A percentile compares a stretch with the other conserved stretches of the same genome.
These are phyloP conservation scores for Clamator glandarius DNA, from an alignment of 2,797 vertebrate species.

Conservation along the genomic window DNA sequence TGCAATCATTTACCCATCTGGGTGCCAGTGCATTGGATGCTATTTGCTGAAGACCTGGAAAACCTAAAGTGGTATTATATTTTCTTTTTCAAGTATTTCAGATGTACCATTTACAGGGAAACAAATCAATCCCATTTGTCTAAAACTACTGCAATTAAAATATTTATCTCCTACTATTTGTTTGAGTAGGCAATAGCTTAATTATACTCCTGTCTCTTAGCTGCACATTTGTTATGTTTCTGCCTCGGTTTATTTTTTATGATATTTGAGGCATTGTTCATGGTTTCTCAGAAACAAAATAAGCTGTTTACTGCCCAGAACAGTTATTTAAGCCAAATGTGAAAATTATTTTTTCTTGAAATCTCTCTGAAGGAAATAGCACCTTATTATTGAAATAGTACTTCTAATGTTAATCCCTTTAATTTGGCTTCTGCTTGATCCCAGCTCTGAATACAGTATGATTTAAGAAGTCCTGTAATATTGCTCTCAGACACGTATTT, in stretches of 20 bases:
- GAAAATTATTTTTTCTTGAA: background rate
- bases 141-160: background rate
- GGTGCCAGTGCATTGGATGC: background rate
- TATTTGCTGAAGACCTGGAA: background rate
- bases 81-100: background rate
- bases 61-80: background rate
- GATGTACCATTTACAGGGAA: background rate
- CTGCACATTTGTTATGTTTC: background rate
- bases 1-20: background rate
- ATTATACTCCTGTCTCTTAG: background rate
- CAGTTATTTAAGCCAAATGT: background rate
- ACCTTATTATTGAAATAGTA: background rate
- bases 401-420: background rate
- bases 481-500: background rate
- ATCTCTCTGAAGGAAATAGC: background rate
- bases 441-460: background rate
- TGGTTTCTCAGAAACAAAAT: background rate
- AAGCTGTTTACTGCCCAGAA: background rate
- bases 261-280: background rate
- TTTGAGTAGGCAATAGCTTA: background rate
- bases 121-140: background rate
- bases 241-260: background rate
- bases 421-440: background rate
- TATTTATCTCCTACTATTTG: background rate
- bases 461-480: background rate